These are phyloP conservation scores for Onychorhynchus coronatus DNA, from an alignment of 2,113 vertebrate genomes.

Conservation along the genomic window DNA sequence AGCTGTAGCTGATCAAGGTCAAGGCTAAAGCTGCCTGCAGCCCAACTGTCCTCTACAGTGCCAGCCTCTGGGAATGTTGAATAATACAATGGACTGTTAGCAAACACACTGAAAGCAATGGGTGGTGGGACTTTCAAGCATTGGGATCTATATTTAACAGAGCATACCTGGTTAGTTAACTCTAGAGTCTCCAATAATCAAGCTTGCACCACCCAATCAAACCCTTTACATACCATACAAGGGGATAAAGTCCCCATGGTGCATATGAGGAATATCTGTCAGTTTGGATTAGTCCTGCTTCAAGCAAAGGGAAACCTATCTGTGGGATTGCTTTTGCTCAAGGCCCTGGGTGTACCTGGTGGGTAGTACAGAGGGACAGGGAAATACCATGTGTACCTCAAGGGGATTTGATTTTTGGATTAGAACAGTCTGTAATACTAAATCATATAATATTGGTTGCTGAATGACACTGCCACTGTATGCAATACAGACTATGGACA, in stretches of 20 bases:
- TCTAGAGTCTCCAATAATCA: neutral
- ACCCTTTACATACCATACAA: neutral
- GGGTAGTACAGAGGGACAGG: neutral
- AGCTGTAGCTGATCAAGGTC: too few species aligned
- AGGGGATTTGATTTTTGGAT: neutral
- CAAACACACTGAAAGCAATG: neutral
- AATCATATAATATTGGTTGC: too few species aligned
- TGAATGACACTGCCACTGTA: too few species aligned
- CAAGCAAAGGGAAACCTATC: neutral
- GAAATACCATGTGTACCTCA: neutral
- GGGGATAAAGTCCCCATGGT: neutral
- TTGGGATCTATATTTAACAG: neutral
- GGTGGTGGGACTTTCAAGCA: neutral
- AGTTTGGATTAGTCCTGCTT: neutral
- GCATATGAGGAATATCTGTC: neutral
- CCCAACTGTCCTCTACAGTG: too few species aligned
- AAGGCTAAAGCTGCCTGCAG: too few species aligned
- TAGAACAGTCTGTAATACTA: neutral
- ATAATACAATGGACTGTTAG: neutral
- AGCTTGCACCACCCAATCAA: neutral
- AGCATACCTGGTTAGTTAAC: neutral
- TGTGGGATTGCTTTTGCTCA: neutral
- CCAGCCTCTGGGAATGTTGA: neutral
- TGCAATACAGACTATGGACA: too few species aligned
- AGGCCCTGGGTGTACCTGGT: too few species aligned